A percentile compares a stretch with the other conserved stretches of the same genome.
phyloP scores from a whole-genome alignment of 2,888 invertebrate genomes.

The Diplolepis rosae region DNA sequence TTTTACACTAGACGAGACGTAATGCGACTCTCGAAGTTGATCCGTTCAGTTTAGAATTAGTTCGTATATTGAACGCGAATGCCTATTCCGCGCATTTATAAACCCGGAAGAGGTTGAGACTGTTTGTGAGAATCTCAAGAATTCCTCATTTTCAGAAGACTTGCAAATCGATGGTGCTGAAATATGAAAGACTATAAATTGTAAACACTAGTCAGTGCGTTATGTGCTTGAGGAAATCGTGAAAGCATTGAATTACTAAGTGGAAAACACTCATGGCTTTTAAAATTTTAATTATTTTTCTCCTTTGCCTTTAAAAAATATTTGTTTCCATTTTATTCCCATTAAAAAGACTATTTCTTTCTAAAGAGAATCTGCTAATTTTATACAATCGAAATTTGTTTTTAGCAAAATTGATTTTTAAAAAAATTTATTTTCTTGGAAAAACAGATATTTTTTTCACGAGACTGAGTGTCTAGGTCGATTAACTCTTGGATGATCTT shows the following conservation, averaged over 20 bases:
- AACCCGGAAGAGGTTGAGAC: not conserved
- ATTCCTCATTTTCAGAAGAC: not conserved
- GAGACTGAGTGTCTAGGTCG: not conserved
- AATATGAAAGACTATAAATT: not conserved
- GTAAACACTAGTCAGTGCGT: not conserved
- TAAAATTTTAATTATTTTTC: not conserved
- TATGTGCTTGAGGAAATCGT: not conserved
- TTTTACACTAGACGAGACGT: slow-evolving; percentile 1
- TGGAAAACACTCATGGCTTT: not conserved
- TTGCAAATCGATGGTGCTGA: not conserved
- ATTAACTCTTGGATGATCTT: not conserved
- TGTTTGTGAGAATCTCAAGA: not conserved
- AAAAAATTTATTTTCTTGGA: not conserved
- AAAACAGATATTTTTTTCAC: not conserved
- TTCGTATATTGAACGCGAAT: not conserved
- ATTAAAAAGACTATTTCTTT: too few species aligned
- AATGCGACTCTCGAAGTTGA: not conserved
- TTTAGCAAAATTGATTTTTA: not conserved
- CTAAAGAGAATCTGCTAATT: too few species aligned
- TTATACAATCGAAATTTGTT: too few species aligned
- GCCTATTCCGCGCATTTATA: not conserved
- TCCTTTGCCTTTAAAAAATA: too few species aligned
- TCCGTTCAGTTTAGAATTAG: not conserved
- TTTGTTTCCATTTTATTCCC: too few species aligned
- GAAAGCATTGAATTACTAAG: not conserved